Percentiles rank a stretch among this genome's conserved stretches.
Conservation (phyloP, 2,888 invertebrate species). For the Hyles lineata region DNA sequence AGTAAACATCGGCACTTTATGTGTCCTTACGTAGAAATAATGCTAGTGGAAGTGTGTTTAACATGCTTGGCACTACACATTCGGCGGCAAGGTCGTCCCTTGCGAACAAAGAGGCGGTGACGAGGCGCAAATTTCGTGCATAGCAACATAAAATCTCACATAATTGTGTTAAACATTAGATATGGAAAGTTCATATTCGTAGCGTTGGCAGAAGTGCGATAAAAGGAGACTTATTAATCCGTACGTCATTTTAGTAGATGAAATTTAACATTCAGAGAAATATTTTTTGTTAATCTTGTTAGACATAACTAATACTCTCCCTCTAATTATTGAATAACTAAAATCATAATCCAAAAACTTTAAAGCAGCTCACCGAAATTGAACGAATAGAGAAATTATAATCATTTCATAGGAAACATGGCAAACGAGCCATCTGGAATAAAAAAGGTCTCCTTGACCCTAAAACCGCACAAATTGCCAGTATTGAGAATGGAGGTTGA, state of each 20-base stretch:
- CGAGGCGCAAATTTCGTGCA: slow-evolving; percentile 10
- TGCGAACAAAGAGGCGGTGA: slow-evolving; percentile 6
- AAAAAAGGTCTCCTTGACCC: too few species aligned
- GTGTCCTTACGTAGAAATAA: slow-evolving; percentile 19
- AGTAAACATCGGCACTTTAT: neutral
- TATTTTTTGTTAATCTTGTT: too few species aligned
- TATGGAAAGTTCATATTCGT: neutral
- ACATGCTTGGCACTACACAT: slow-evolving; percentile 18
- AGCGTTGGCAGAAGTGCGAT: neutral
- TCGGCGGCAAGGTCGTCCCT: slow-evolving; percentile 15
- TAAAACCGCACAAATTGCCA: too few species aligned
- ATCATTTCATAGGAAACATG: too few species aligned
- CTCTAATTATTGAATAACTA: too few species aligned
- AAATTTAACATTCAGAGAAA: too few species aligned
- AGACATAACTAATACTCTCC: too few species aligned
- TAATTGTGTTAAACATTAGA: neutral
- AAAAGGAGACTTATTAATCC: neutral
- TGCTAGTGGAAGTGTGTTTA: slow-evolving; percentile 20
- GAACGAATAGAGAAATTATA: too few species aligned
- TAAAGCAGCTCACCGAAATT: too few species aligned
- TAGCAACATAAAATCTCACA: slow-evolving; percentile 5
- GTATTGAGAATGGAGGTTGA: too few species aligned
- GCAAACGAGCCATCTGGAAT: too few species aligned
- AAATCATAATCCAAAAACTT: too few species aligned
- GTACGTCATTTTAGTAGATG: neutral